Base-by-base conservation (phyloP, 2,113 vertebrate species). In the Eurypyga helias region DNA sequence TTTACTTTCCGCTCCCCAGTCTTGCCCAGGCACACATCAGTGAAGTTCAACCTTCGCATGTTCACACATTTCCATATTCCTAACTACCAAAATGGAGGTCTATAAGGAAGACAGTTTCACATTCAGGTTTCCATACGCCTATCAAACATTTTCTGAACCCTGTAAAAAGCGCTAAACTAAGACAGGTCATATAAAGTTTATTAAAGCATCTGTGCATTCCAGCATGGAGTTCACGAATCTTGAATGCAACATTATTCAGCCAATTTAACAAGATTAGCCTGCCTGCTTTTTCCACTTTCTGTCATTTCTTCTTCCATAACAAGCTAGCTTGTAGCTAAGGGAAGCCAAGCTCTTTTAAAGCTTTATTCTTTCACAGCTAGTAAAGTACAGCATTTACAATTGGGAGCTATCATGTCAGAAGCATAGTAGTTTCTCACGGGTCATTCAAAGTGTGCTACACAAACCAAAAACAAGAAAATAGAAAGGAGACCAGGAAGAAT, bases 201-300 rank as follows among this genome's bases (percentile, higher is more conserved):
- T 95, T 90, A 95, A 83, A 93, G 79, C 83, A 91, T 93, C 66
- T 81, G 57, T 87, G 82, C 18, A 9, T 87, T 96, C 55, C 71
- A 92, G 76, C 58, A 87, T 19, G 26, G 92, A 96, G 89, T 64
- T 87, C 89, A 91, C 57, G 0, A 85, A 83, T 83, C 82, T 60
- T 83, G 91, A 95, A 96, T 60, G 77, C 78, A 93, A 94, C 51
- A 60, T 96, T 97, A 94, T 85, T 96, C 87, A 96, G 82, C 67
- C 90, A 96, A 96, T 96, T 96, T 96, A 96, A 96, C 67, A 96
- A 92, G 94, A 96, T 96, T 82, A 95, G 76, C 90, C 85, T 95
- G 90, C 41, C 91, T 92, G 83, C 78, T 92, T 93, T 92, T 92
- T 91, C 95, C 75, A 77, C 71, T 93, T 95, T 79, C 69, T 78